These are phyloP conservation scores for Tetramorium simillimum DNA, from an alignment of 1,140 invertebrate genomes.

Conservation along the genomic window DNA sequence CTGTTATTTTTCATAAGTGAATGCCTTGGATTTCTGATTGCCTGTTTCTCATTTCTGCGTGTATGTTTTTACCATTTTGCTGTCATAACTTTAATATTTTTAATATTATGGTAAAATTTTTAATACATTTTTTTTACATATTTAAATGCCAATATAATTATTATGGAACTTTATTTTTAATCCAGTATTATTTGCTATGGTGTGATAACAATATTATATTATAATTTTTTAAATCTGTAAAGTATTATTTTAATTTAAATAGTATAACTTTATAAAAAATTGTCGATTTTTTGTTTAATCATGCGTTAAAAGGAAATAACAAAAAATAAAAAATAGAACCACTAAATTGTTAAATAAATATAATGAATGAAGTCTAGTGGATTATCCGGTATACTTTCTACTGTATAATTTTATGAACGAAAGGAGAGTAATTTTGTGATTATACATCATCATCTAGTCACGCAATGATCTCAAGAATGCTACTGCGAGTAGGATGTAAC, in stretches of 20 bases:
- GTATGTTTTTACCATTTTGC: neutral
- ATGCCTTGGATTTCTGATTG: neutral
- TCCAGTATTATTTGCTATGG: neutral
- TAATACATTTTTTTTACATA: too few species aligned
- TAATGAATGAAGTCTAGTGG: neutral
- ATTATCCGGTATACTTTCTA: neutral
- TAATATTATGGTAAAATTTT: neutral
- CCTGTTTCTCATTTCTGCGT: neutral
- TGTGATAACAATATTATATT: neutral
- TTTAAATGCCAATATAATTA: neutral
- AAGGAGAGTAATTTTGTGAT: slow-evolving; percentile 22
- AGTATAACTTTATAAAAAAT: too few species aligned
- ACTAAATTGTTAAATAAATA: neutral
- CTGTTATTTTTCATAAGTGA: neutral
- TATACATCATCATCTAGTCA: slow-evolving; percentile 26
- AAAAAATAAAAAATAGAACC: neutral
- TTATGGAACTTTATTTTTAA: neutral
- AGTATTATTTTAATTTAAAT: too few species aligned
- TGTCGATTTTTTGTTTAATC: too few species aligned
- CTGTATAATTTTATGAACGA: neutral
- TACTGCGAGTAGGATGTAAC: slow-evolving; percentile 3
- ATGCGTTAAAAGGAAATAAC: neutral
- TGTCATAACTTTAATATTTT: neutral
- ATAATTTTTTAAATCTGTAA: too few species aligned
- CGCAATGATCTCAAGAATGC: slow-evolving; percentile 22